These are phyloP conservation scores for Aratinga solstitialis DNA, from an alignment of 2,797 vertebrate species.

Conservation along the genomic window DNA sequence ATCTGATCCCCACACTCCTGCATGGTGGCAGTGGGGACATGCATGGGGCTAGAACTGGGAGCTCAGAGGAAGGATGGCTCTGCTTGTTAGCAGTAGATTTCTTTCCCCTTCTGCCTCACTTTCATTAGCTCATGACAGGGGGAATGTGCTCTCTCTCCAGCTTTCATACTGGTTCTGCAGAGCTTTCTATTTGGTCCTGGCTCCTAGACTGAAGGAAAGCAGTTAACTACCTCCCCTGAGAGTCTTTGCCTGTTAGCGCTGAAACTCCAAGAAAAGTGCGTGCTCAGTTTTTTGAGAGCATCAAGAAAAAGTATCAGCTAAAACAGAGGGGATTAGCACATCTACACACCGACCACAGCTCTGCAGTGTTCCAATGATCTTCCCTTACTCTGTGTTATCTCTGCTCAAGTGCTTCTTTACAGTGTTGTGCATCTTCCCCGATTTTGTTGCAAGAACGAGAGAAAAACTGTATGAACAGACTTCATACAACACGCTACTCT, in stretches of 20 bases:
- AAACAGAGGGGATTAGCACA: background rate
- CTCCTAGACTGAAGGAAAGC: background rate
- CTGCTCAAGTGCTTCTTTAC: background rate
- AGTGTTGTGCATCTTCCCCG: background rate
- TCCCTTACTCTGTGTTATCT: background rate
- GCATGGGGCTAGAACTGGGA: background rate
- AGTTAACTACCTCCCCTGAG: background rate
- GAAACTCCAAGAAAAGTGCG: background rate
- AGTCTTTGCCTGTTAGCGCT: background rate
- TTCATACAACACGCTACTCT: background rate
- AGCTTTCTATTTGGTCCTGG: background rate
- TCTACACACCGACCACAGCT: background rate
- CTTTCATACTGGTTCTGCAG: background rate
- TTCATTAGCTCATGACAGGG: background rate
- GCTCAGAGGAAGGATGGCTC: background rate
- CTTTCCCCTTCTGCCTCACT: background rate
- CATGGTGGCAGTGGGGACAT: rapidly evolving
- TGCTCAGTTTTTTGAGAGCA: background rate
- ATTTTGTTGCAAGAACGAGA: rapidly evolving
- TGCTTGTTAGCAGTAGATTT: background rate
- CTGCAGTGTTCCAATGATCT: background rate
- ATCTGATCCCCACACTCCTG: background rate
- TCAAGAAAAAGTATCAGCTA: background rate
- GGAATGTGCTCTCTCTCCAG: background rate
- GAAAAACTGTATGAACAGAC: background rate